Evolutionary conservation across 1,140 invertebrate species (phyloP).

Genomic region (Neotoxoptera formosana): DNA sequence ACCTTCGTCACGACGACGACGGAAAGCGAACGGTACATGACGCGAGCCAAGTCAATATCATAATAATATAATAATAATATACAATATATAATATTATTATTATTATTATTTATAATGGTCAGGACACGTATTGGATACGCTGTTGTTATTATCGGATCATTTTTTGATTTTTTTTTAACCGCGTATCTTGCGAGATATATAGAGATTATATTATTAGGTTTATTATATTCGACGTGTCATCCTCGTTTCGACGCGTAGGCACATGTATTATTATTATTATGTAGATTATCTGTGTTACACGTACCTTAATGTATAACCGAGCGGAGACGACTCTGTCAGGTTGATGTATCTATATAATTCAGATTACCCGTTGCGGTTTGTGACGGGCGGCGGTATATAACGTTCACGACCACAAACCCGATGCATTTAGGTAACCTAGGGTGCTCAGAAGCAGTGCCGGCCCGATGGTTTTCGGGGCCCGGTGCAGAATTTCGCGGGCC

Average conservation of each 20-base stretch:
- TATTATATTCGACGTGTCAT: slow-evolving; percentile 10
- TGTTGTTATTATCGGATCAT: neutral
- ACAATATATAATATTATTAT: no score
- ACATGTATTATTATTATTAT: slow-evolving; percentile 8
- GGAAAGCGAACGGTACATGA: neutral
- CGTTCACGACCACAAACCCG: neutral
- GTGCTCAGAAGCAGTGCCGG: no score
- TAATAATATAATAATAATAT: neutral
- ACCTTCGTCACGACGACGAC: neutral
- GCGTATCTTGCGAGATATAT: neutral
- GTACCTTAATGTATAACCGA: neutral
- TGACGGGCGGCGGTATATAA: neutral
- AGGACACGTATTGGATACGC: neutral
- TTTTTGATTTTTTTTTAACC: neutral
- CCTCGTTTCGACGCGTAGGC: neutral
- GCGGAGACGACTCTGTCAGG: neutral
- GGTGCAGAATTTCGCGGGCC: no score
- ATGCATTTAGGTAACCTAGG: no score
- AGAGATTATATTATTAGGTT: neutral
- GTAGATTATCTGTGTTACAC: neutral
- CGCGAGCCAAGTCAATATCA: neutral
- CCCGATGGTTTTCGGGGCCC: no score
- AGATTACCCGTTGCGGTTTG: neutral
- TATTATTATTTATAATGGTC: neutral
- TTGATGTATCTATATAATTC: neutral